These are phyloP conservation scores for Galaxias olidus DNA, from an alignment of 2,797 vertebrate genomes.

Conservation along the genomic window DNA sequence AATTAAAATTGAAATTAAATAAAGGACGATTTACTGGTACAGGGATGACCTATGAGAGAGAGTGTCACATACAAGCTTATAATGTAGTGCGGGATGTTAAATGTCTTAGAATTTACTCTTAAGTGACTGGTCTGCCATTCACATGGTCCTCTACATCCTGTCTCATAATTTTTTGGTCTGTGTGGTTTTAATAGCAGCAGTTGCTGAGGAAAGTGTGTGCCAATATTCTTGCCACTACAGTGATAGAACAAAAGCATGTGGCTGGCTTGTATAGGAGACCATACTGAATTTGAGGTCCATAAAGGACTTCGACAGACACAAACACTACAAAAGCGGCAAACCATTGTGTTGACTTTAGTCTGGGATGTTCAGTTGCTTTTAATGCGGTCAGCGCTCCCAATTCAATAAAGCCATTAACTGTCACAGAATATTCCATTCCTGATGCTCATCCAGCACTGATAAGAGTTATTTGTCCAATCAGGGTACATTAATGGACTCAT, in stretches of 20 bases:
- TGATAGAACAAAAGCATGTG: conserved; percentile 42
- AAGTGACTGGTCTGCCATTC: background rate
- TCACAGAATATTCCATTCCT: conserved; percentile 60
- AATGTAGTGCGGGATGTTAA: background rate
- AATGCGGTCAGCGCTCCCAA: conserved; percentile 72
- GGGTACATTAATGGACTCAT: conserved; percentile 43
- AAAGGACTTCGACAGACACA: conserved; percentile 39
- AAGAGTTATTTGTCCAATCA: conserved; percentile 43
- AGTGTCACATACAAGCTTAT: too few species aligned
- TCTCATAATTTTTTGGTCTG: conserved; percentile 9
- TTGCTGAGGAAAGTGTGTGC: conserved; percentile 23
- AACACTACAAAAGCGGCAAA: conserved; percentile 59
- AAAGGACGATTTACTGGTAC: too few species aligned
- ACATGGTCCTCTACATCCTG: background rate
- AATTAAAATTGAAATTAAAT: too few species aligned
- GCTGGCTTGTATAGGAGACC: conserved; percentile 31
- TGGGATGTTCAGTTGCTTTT: conserved; percentile 71
- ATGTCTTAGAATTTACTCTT: background rate
- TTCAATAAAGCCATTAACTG: conserved; percentile 73
- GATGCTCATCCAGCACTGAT: conserved; percentile 30
- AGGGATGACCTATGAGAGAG: too few species aligned
- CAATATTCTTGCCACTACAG: conserved; percentile 17
- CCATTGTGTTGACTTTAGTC: conserved; percentile 71
- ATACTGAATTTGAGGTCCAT: conserved; percentile 45
- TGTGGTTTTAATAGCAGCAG: background rate